phyloP scores from a whole-genome alignment of 2,797 vertebrate species.

The Leuciscus waleckii region DNA sequence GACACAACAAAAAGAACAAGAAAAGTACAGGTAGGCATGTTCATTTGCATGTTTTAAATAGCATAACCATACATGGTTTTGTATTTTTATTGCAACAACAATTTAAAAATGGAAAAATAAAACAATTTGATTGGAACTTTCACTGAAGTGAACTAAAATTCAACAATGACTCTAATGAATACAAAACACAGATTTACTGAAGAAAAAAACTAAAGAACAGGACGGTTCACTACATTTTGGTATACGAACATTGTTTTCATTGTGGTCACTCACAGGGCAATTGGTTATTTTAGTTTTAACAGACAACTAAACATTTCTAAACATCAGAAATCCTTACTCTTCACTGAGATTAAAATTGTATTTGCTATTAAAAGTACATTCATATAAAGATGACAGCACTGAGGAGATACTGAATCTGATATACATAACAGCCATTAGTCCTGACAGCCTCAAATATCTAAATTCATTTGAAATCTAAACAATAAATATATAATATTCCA shows the following conservation, averaged over 20 bases:
- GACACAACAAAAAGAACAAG: constrained; percentile 2
- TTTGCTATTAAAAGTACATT: constrained; percentile 8
- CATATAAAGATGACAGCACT: neutral
- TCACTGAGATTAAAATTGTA: neutral
- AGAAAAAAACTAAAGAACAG: neutral
- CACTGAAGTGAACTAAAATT: neutral
- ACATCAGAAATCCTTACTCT: neutral
- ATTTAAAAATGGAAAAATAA: constrained; percentile 2
- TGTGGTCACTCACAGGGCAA: neutral
- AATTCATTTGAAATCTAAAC: neutral
- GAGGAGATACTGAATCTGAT: neutral
- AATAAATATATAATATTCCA: neutral
- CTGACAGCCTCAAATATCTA: neutral
- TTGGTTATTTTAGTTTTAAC: neutral
- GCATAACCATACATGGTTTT: neutral
- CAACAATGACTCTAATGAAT: neutral
- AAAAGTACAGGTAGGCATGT: neutral
- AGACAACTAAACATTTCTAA: neutral
- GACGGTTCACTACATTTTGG: neutral
- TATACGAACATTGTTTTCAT: neutral
- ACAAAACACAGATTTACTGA: neutral
- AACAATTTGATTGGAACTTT: neutral
- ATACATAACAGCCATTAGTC: neutral
- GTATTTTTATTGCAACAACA: constrained; percentile 9
- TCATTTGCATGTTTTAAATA: neutral